Evolutionary conservation across 2,888 invertebrate genomes (phyloP).

Genomic region (Athalia circularis): DNA sequence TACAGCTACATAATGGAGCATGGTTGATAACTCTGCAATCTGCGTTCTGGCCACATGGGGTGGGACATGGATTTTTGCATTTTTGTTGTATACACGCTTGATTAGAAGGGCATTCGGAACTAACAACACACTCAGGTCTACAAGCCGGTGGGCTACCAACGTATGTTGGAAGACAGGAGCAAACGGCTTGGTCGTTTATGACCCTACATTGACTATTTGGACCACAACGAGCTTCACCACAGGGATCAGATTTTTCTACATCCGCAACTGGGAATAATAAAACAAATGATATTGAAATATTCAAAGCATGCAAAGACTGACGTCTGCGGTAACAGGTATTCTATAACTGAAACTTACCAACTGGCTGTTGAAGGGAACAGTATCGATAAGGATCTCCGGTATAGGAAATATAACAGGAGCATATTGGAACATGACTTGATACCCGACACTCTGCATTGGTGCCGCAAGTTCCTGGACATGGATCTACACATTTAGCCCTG

Average conservation of each 20-base stretch:
- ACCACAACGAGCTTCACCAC: slow-evolving; percentile 76
- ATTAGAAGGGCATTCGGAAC: slow-evolving; percentile 72
- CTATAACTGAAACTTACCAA: slow-evolving; percentile 16
- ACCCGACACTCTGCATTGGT: slow-evolving; percentile 73
- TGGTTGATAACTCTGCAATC: slow-evolving; percentile 74
- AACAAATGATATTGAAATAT: neutral
- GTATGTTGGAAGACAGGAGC: slow-evolving; percentile 70
- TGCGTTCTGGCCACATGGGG: slow-evolving; percentile 72
- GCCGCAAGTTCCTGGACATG: slow-evolving; percentile 78
- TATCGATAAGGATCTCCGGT: slow-evolving; percentile 72
- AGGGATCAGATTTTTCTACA: slow-evolving; percentile 69
- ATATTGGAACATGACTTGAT: slow-evolving; percentile 68
- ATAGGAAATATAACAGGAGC: slow-evolving; percentile 73
- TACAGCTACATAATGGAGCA: slow-evolving; percentile 74
- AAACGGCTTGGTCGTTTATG: slow-evolving; percentile 70
- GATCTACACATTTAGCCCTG: slow-evolving; percentile 77
- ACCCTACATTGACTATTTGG: slow-evolving; percentile 76
- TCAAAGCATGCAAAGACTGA: neutral
- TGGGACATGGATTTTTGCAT: slow-evolving; percentile 72
- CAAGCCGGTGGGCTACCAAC: slow-evolving; percentile 69
- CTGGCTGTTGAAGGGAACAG: slow-evolving; percentile 52
- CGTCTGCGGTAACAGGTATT: neutral
- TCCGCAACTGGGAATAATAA: slow-evolving; percentile 56
- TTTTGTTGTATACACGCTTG: slow-evolving; percentile 72
- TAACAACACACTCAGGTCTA: slow-evolving; percentile 71